These are phyloP conservation scores for Unio delphinus DNA, from an alignment of 2,888 invertebrate genomes.

Conservation along the genomic window DNA sequence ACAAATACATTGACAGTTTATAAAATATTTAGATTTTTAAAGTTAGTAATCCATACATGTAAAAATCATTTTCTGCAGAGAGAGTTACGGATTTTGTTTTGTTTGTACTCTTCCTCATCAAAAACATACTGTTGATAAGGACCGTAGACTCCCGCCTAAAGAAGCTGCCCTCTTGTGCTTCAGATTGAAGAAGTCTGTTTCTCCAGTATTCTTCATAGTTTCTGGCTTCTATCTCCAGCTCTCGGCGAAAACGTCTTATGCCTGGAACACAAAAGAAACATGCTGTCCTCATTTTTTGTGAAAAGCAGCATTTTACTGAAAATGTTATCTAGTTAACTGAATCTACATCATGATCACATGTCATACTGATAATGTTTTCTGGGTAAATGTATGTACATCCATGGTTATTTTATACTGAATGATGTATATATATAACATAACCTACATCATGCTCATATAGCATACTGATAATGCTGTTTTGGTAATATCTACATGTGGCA, in stretches of 20 bases:
- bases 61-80: too few species aligned
- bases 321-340: too few species aligned
- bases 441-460: neutral
- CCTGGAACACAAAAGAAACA: conserved; percentile 43
- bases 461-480: too few species aligned
- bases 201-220: conserved; percentile 50
- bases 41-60: too few species aligned
- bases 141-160: conserved; percentile 14
- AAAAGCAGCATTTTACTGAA: neutral
- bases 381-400: too few species aligned
- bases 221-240: conserved; percentile 66
- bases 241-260: conserved; percentile 67
- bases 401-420: too few species aligned
- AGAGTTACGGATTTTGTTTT: neutral
- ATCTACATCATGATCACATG: too few species aligned
- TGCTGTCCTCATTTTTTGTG: neutral
- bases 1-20: too few species aligned
- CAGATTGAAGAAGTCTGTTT: conserved; percentile 15
- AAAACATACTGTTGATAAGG: conserved; percentile 22
- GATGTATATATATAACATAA: neutral
- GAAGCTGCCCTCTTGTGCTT: conserved; percentile 18
- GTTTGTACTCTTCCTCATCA: neutral
- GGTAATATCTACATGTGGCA: neutral
- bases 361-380: too few species aligned
- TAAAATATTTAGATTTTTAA: too few species aligned